Evolutionary conservation across 2,888 invertebrate species (phyloP), one percentile per base, ranked within the genome.

Genomic region (Apeira syringaria): DNA sequence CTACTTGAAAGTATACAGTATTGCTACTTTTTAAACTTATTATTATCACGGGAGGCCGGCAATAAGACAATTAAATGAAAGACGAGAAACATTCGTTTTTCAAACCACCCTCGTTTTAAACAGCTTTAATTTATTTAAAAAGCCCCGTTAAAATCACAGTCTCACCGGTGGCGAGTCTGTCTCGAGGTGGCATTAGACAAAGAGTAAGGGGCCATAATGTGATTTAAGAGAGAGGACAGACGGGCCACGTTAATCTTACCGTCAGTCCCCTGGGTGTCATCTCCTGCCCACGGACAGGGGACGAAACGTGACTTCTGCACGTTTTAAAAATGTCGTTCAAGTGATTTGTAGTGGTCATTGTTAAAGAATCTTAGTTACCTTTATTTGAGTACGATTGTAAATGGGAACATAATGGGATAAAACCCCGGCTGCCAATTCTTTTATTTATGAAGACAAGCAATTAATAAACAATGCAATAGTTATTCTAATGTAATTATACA

Each of bases 221-320:
- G 86, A 84, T 84, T 85, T 85, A 83, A 72, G 76, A 68, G 63
- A 41, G 75, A 74, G 81, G 81, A 82, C 80, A 80, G 80, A 77
- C 81, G 70, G 62, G 78, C 59, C 61, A 64, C 83, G 83, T 87
- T 83, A 86, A 87, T 86, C 86, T 84, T 64, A 59, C 59, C 64
- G 61, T 59, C 58, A 55, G 61, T 81, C 86, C 81, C 86, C 12
- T 17, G 84, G 78, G 85, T 61, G 74, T 71, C 74, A 77, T 85
- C 77, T 59, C 55, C 61, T 46, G 55, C 59, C 69, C 68, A 64
- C 64, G 54, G 67, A 53, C 59, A 58, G 52, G 50, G 51, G 59
- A 59, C 60, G 49, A 58, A 58, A 83, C 82, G 84, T 85, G 85
- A 81, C 80, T 81, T 77, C 74, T 73, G 57, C 63, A 61, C 65